Base-by-base conservation (phyloP, 2,888 invertebrate genomes). In the Apantesis nais region DNA sequence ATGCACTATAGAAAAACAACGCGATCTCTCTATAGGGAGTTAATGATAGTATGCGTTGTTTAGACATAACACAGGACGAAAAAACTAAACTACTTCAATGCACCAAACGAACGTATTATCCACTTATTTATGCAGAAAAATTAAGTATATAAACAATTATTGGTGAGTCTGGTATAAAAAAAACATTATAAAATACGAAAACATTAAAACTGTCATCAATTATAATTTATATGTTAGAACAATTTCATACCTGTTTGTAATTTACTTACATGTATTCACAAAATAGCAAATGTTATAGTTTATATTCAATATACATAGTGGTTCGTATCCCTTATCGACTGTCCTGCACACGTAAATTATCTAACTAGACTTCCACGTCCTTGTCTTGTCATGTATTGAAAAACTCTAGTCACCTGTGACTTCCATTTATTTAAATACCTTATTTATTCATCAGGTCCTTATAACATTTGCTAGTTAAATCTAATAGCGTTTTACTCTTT, bases 31-130 rank as follows among this genome's bases (percentile, higher is more conserved):
- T 88, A 90, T 89, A 90, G 85, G 84, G 84, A 87, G 85, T 78
- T 90, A 89, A 91, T 90, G 86, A 88, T 88, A 88, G 87, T 80
- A 82, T 78, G 78, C 78, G 78, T 74, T 82, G 82, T 77, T 87
- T 86, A 84, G 83, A 80, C 75, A 80, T 78, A 79, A 76, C 72
- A 67, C 66, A 75, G 62, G 62, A 34, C 61, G 65, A 74, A 77
- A 82, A 79, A 82, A 81, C 29, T 81, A 77, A 69, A 76, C 80
- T 85, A 85, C 83, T 78, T 84, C 79, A 86, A 84, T 84, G 84
- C 81, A 78, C 82, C 82, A 84, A 88, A 87, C 84, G 86, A 86
- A 89, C 85, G 83, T 83, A 76, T 83, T 82, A 85, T 83, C 85
- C 86, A 86, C 68, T 71, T 63, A 52, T 9, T 52, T 22, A n/a